Evolutionary conservation across 23 tunicate genomes (phyloP).

Genomic region (Trididemnum nubilum): DNA sequence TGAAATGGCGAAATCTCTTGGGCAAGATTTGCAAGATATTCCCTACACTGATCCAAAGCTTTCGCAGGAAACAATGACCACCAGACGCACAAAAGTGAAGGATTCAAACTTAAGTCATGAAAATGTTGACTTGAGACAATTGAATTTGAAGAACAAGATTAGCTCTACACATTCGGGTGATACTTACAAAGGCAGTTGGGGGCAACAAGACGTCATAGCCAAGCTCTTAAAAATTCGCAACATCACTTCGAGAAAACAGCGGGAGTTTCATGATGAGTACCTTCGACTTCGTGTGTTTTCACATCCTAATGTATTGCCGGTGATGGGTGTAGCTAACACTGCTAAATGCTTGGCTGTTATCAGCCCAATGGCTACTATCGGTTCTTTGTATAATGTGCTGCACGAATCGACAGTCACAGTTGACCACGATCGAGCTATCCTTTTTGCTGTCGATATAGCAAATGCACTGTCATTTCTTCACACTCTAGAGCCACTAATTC

Average conservation of each 20-base stretch:
- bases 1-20: slow-evolving; percentile 70
- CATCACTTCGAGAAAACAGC: slow-evolving; percentile 65
- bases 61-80: slow-evolving; percentile 26
- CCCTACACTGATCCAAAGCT: slow-evolving; percentile 46
- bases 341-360: slow-evolving; percentile 84
- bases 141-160: slow-evolving; percentile 82
- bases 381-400: slow-evolving; percentile 88
- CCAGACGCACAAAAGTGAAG: slow-evolving; percentile 69
- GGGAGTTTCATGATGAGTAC: slow-evolving; percentile 97
- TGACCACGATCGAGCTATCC: slow-evolving; percentile 75
- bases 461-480: slow-evolving; percentile 91
- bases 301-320: slow-evolving; percentile 96
- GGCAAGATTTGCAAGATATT: slow-evolving; percentile 78
- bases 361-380: slow-evolving; percentile 69
- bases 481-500: slow-evolving; percentile 85
- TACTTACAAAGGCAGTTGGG: slow-evolving; percentile 95
- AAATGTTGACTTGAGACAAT: slow-evolving; percentile 77
- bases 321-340: slow-evolving; percentile 88
- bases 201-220: slow-evolving; percentile 89
- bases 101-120: slow-evolving; percentile 74
- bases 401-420: slow-evolving; percentile 97
- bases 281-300: slow-evolving; percentile 87
- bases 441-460: slow-evolving; percentile 88
- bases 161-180: slow-evolving; percentile 84
- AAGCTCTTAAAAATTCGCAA: slow-evolving; percentile 72